Conservation (phyloP, 2,888 invertebrate species). For the Cheilosia soror region DNA sequence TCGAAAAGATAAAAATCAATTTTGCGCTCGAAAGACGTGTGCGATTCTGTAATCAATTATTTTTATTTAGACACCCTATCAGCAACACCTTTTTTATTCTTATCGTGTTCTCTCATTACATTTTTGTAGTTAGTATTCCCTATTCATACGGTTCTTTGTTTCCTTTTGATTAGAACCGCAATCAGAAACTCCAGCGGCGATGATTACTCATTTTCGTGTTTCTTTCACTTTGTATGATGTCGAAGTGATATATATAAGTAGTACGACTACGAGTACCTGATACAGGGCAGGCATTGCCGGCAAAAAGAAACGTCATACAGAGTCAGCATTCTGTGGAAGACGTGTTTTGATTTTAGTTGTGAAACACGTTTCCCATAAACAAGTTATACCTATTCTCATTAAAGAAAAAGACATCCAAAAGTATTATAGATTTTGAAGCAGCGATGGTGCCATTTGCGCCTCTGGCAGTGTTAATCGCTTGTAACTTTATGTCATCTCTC, state of each 20-base stretch:
- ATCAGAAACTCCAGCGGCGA: conserved; percentile 27
- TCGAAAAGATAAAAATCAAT: too few species aligned
- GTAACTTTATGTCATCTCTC: conserved; percentile 50
- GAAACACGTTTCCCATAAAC: conserved; percentile 34
- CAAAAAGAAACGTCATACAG: conserved; percentile 18
- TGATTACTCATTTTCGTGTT: conserved; percentile 33
- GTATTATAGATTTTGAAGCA: background rate
- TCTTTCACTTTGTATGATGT: conserved; percentile 4
- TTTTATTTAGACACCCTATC: too few species aligned
- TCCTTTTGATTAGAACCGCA: background rate
- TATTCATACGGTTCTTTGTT: background rate
- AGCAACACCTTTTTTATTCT: background rate
- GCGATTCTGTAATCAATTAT: too few species aligned
- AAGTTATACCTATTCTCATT: background rate
- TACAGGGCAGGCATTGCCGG: conserved; percentile 9
- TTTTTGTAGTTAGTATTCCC: background rate
- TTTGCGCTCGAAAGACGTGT: too few species aligned
- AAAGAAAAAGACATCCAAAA: background rate
- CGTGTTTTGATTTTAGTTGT: conserved; percentile 39
- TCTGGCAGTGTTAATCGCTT: conserved; percentile 51
- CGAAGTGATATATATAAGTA: conserved; percentile 18
- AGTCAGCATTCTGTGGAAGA: background rate
- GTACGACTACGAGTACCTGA: background rate
- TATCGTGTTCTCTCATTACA: background rate
- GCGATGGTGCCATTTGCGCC: conserved; percentile 35